A percentile compares a stretch with the other conserved stretches of the same genome.
Evolutionary conservation across 1,140 invertebrate species (phyloP).

Genomic region (Atta texana): DNA sequence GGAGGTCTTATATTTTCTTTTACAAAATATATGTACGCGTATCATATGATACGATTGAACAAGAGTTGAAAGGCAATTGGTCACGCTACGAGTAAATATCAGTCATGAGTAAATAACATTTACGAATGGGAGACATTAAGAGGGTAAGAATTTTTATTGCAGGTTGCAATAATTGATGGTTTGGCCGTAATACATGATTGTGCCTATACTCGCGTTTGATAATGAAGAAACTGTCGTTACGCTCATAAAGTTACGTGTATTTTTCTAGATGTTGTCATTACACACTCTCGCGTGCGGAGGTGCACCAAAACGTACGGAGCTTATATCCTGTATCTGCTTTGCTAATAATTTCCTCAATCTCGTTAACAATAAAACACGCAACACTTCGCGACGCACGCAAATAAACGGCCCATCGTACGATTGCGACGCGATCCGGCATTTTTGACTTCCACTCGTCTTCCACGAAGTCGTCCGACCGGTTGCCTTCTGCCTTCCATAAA

Average conservation of each 20-base stretch:
- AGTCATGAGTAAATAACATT: not conserved
- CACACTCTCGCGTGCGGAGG: slow-evolving; percentile 56
- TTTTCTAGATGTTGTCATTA: slow-evolving; percentile 37
- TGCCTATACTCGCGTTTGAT: slow-evolving; percentile 9
- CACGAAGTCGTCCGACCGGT: slow-evolving; percentile 69
- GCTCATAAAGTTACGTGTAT: not conserved
- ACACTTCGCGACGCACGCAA: slow-evolving; percentile 62
- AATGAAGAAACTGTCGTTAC: slow-evolving; percentile 29
- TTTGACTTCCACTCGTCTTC: slow-evolving; percentile 65
- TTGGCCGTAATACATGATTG: not conserved
- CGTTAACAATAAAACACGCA: slow-evolving; percentile 72
- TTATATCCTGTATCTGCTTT: not conserved
- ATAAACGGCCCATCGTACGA: slow-evolving; percentile 45
- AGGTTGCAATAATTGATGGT: slow-evolving; percentile 28
- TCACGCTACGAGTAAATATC: slow-evolving; percentile 42
- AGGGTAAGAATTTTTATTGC: slow-evolving; percentile 27
- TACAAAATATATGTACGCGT: slow-evolving; percentile 7
- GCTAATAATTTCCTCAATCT: slow-evolving; percentile 72
- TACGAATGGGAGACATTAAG: slow-evolving; percentile 17
- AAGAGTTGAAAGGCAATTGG: slow-evolving; percentile 44
- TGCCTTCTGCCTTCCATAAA: slow-evolving; percentile 68
- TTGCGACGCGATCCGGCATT: slow-evolving; percentile 47
- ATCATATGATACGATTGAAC: slow-evolving; percentile 12
- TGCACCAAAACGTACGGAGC: slow-evolving; percentile 16
- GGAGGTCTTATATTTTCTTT: not conserved